Percentiles rank a stretch among this genome's conserved stretches.
Evolutionary conservation across 2,113 vertebrate species (phyloP).

Genomic region (Phasianus colchicus): DNA sequence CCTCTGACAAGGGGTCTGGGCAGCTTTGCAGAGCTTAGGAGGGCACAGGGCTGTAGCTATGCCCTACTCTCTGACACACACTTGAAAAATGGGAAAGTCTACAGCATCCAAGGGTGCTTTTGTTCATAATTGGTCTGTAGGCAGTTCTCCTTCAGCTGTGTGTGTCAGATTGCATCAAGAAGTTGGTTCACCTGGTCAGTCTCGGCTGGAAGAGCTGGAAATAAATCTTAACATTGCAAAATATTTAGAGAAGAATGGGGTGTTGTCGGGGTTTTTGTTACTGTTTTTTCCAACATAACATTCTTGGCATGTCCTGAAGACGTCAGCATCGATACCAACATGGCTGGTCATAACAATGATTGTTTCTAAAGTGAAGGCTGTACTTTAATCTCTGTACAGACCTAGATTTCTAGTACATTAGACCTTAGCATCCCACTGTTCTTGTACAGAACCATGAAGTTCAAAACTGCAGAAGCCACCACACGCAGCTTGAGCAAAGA

Average conservation of each 20-base stretch:
- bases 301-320: neutral
- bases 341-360: neutral
- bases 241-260: neutral
- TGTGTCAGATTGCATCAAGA: neutral
- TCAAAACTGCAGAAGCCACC: neutral
- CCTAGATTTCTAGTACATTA: neutral
- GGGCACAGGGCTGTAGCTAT: neutral
- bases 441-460: neutral
- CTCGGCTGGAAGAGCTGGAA: neutral
- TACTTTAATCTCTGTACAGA: neutral
- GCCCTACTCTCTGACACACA: neutral
- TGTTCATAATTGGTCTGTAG: neutral
- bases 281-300: neutral
- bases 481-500: neutral
- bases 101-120: neutral
- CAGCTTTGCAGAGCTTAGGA: neutral
- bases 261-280: too few relatives aligned
- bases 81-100: neutral
- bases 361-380: neutral
- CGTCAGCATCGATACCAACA: neutral
- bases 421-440: neutral
- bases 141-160: neutral
- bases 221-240: neutral
- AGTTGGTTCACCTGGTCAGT: neutral
- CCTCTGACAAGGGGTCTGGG: rapidly evolving